These are phyloP conservation scores for Heliconius congener DNA, from an alignment of 1,140 invertebrate species.

Conservation along the genomic window DNA sequence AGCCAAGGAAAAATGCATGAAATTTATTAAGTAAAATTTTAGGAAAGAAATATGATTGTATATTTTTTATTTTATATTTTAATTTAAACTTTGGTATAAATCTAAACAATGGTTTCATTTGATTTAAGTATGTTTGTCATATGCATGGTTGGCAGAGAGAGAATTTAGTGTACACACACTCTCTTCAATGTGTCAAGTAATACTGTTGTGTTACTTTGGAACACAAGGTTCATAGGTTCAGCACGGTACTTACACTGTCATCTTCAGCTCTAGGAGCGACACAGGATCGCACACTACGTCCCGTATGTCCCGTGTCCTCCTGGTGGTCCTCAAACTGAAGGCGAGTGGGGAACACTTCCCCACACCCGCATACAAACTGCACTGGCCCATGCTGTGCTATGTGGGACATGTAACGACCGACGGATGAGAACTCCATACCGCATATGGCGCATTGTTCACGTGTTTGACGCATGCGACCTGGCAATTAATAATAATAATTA, in stretches of 20 bases:
- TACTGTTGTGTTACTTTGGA: too few species aligned
- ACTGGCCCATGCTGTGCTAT: conserved; percentile 77
- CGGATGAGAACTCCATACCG: conserved; percentile 64
- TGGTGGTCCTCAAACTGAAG: conserved; percentile 81
- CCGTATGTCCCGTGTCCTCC: conserved; percentile 75
- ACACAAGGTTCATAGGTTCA: too few species aligned
- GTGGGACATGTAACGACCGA: conserved; percentile 74
- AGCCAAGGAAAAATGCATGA: too few species aligned
- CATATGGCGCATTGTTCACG: conserved; percentile 66
- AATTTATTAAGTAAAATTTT: too few species aligned
- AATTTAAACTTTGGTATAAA: too few species aligned
- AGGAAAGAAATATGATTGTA: too few species aligned
- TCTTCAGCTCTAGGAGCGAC: conserved; percentile 38
- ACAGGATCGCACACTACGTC: conserved; percentile 57
- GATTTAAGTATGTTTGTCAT: too few species aligned
- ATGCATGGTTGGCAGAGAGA: too few species aligned
- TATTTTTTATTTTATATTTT: too few species aligned
- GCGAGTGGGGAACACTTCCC: conserved; percentile 72
- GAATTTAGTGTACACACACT: too few species aligned
- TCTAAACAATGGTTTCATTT: too few species aligned
- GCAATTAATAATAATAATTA: background rate
- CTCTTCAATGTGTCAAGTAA: too few species aligned
- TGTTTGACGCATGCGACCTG: conserved; percentile 28
- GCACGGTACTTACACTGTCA: background rate
- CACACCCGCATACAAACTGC: conserved; percentile 81